These are phyloP conservation scores for Cyanistes caeruleus DNA, from an alignment of 2,113 vertebrate genomes.

Conservation along the genomic window DNA sequence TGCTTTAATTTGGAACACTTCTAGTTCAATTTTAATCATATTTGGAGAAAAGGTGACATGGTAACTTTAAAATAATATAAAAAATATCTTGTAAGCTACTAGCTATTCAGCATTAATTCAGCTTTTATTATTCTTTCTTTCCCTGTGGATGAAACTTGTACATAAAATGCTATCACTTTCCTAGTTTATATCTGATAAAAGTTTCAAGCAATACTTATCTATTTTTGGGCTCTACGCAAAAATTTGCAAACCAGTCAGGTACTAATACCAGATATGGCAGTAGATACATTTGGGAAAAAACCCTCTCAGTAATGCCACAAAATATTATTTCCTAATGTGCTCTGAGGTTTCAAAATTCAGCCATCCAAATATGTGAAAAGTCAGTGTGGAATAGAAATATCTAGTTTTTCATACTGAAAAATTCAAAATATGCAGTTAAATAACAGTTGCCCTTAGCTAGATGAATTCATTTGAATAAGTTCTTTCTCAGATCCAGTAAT, in stretches of 20 bases:
- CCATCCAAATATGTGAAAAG: slow-evolving; percentile 25
- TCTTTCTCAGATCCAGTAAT: slow-evolving; percentile 40
- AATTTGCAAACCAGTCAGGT: slow-evolving; percentile 1
- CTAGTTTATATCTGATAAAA: neutral
- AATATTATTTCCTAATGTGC: slow-evolving; percentile 39
- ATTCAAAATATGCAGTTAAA: slow-evolving; percentile 61
- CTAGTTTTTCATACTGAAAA: slow-evolving; percentile 47
- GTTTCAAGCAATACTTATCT: neutral
- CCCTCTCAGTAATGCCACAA: neutral
- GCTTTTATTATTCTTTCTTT: neutral
- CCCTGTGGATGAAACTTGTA: neutral
- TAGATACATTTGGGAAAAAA: slow-evolving; percentile 5
- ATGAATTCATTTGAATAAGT: slow-evolving; percentile 62
- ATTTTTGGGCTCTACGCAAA: neutral
- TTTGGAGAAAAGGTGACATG: neutral
- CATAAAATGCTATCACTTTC: neutral
- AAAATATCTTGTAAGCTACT: neutral
- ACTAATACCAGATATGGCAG: neutral
- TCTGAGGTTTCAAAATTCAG: slow-evolving; percentile 37
- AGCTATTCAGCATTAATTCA: neutral
- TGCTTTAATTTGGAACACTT: neutral
- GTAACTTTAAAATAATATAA: neutral
- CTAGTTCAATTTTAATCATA: neutral
- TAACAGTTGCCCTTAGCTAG: slow-evolving; percentile 52
- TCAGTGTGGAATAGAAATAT: slow-evolving; percentile 54